phyloP scores from a whole-genome alignment of 2,888 invertebrate species.

The Nasonovia ribisnigri region DNA sequence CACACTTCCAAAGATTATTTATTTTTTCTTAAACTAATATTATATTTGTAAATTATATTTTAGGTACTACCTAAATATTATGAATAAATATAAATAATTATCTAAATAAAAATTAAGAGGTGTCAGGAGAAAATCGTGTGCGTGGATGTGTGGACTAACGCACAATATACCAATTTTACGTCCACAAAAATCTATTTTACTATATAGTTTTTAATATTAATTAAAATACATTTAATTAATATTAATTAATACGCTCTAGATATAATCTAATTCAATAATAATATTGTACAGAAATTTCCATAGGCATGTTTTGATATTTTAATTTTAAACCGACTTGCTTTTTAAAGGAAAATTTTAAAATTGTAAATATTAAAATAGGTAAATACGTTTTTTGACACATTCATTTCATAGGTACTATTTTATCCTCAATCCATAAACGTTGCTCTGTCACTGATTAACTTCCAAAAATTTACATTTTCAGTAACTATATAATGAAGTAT shows the following conservation, averaged over 20 bases:
- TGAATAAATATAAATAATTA: background rate
- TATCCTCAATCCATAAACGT: background rate
- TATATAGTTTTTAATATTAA: background rate
- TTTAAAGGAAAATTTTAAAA: too few relatives aligned
- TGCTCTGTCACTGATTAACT: background rate
- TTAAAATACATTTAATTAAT: too few relatives aligned
- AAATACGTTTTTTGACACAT: background rate
- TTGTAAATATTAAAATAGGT: background rate
- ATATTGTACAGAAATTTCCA: background rate
- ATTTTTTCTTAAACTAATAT: background rate
- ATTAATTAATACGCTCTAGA: too few relatives aligned
- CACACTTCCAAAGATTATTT: background rate
- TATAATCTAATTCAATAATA: background rate
- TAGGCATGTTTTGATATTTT: background rate
- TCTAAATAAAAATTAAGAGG: background rate
- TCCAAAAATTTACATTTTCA: background rate
- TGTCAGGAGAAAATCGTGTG: background rate
- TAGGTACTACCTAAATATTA: background rate
- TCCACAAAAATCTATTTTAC: background rate
- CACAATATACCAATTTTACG: background rate
- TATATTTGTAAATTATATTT: background rate
- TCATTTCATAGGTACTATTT: fast-evolving
- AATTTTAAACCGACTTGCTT: background rate
- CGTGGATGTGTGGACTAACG: background rate
- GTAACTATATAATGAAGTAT: background rate